Percentiles rank a stretch among this genome's conserved stretches.
phyloP scores from a whole-genome alignment of 2,888 invertebrate genomes.

The Lamellibrachia columna region DNA sequence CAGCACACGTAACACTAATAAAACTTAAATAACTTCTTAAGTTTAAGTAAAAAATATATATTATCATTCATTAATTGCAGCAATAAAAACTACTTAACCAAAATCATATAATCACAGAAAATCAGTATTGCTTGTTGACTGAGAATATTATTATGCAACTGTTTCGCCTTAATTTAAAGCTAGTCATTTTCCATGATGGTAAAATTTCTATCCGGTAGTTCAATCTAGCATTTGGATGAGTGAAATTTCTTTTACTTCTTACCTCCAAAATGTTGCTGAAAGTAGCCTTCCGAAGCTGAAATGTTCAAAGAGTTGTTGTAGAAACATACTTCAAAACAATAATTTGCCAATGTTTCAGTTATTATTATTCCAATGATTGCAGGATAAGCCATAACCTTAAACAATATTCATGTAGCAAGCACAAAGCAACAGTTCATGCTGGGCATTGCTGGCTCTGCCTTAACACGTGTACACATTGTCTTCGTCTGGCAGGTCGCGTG shows the following conservation, averaged over 20 bases:
- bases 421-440: too few species aligned
- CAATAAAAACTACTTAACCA: not conserved
- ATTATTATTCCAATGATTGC: not conserved
- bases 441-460: too few species aligned
- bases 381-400: too few species aligned
- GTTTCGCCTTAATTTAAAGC: not conserved
- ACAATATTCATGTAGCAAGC: too few species aligned
- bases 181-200: not conserved
- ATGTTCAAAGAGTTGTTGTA: not conserved
- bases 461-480: too few species aligned
- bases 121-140: not conserved
- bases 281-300: not conserved
- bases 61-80: not conserved
- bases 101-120: not conserved
- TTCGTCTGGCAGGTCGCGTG: too few species aligned
- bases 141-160: not conserved
- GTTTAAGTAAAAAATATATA: not conserved
- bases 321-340: not conserved
- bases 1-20: not conserved
- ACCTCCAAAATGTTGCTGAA: conserved; percentile 11
- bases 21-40: not conserved
- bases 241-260: not conserved
- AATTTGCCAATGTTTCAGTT: not conserved
- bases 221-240: not conserved
- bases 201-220: not conserved